A percentile compares a stretch with the other conserved stretches of the same genome.
phyloP scores from a whole-genome alignment of 2,888 invertebrate species.

The Bhutanitis thaidina region DNA sequence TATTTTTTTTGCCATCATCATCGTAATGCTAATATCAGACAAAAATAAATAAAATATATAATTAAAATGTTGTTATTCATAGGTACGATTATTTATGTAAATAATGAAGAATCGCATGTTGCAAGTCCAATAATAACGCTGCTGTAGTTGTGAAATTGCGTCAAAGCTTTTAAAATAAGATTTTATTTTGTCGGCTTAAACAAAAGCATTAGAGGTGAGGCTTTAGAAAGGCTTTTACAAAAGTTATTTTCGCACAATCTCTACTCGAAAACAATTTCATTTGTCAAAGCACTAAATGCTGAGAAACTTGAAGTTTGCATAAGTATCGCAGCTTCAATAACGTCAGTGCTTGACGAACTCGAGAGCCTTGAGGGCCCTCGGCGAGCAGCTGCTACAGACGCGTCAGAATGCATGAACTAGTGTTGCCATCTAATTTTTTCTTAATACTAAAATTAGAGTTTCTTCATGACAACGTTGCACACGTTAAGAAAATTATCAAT shows the following conservation, averaged over 20 bases:
- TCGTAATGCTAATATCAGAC: no score
- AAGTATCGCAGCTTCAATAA: conserved; percentile 38
- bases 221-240: conserved; percentile 12
- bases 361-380: conserved; percentile 48
- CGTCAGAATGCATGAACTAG: conserved; percentile 12
- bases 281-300: conserved; percentile 35
- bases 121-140: no score
- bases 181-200: neutral
- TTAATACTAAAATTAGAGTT: conserved; percentile 12
- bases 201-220: conserved; percentile 2
- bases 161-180: neutral
- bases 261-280: conserved; percentile 29
- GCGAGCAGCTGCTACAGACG: conserved; percentile 49
- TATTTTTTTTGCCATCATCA: no score
- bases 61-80: no score
- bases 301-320: conserved; percentile 40
- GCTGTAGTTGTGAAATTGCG: no score
- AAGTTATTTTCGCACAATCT: conserved; percentile 18
- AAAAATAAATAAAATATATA: no score
- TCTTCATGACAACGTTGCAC: no score
- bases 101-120: no score
- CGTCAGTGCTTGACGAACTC: conserved; percentile 36
- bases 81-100: no score
- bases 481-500: no score
- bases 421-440: conserved; percentile 6